These are phyloP conservation scores for Aphelocoma coerulescens DNA, from an alignment of 2,113 vertebrate species.

Conservation along the genomic window DNA sequence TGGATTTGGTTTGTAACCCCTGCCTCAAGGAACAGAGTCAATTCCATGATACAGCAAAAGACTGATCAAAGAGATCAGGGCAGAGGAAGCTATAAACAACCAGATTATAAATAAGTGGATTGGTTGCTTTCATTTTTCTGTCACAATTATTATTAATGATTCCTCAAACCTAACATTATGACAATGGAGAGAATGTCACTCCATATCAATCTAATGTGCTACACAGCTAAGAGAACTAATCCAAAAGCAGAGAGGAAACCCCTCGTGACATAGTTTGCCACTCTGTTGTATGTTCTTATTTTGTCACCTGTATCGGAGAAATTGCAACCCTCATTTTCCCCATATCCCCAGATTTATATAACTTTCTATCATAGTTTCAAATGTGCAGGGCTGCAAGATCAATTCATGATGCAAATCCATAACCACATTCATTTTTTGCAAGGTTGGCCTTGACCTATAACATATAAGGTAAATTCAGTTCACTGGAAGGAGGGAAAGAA, in stretches of 20 bases:
- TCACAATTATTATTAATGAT: not conserved
- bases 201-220: not conserved
- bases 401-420: not conserved
- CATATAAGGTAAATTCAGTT: not conserved
- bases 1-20: not conserved
- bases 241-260: not conserved
- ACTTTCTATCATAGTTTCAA: not conserved
- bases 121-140: not conserved
- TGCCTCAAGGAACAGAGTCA: not conserved
- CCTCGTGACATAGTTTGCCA: not conserved
- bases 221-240: not conserved
- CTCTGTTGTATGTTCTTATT: not conserved
- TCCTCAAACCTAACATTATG: not conserved
- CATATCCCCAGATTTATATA: not conserved
- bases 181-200: not conserved
- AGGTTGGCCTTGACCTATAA: not conserved
- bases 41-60: not conserved
- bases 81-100: not conserved
- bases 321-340: not conserved
- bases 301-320: not conserved
- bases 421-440: not conserved
- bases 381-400: not conserved
- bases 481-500: not conserved
- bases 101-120: not conserved
- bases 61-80: not conserved